A percentile compares a stretch with the other conserved stretches of the same genome.
Conservation (phyloP, 2,888 invertebrate species). For the Meghimatium bilineatum region DNA sequence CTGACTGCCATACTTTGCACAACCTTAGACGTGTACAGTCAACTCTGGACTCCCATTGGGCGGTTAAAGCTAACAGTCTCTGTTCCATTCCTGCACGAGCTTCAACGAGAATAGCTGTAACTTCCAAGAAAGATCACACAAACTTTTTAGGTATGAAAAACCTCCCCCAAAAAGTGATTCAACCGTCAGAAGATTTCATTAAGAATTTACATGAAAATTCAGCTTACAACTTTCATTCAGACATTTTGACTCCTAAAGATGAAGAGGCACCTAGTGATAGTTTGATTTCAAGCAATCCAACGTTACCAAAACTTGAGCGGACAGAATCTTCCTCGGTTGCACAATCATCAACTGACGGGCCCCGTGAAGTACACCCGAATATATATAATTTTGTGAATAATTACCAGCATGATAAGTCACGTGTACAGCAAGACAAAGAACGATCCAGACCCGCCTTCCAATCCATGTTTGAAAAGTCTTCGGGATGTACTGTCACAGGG, state of each 20-base stretch:
- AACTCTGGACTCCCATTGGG: constrained; percentile 11
- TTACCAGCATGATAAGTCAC: constrained; percentile 10
- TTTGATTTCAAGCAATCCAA: too few species aligned
- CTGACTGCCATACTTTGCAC: constrained; percentile 11
- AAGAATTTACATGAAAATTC: not conserved
- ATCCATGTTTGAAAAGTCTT: not conserved
- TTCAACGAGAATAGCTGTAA: not conserved
- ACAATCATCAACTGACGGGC: not conserved
- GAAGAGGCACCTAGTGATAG: not conserved
- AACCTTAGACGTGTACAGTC: constrained; percentile 30
- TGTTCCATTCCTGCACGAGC: constrained; percentile 26
- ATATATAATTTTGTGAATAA: constrained; percentile 21
- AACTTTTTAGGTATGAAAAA: not conserved
- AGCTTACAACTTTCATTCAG: not conserved
- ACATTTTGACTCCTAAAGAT: not conserved
- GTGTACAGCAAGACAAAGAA: not conserved
- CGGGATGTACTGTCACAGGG: not conserved
- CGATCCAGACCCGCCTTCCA: not conserved
- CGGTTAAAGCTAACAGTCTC: not conserved
- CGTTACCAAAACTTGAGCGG: not conserved
- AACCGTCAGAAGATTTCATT: not conserved
- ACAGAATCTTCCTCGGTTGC: not conserved
- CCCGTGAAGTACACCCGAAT: not conserved
- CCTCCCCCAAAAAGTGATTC: not conserved
- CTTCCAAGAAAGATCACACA: not conserved